These are phyloP conservation scores for Drosophila koepferae DNA, from an alignment of 2,888 invertebrate species.

Conservation along the genomic window DNA sequence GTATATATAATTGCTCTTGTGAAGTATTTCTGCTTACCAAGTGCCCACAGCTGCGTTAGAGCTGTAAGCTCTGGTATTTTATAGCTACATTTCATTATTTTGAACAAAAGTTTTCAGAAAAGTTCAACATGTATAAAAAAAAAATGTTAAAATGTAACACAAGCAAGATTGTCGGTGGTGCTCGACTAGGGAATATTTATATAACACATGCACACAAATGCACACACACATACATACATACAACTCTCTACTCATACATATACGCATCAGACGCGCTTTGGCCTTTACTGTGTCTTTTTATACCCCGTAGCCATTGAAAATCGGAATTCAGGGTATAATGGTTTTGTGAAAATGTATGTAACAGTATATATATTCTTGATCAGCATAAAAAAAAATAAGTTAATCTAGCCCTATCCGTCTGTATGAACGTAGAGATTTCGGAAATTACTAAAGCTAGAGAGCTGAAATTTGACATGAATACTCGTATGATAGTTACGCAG, in stretches of 20 bases:
- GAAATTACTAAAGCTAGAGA: no score
- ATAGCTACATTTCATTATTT: not conserved
- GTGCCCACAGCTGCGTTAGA: slow-evolving; percentile 13
- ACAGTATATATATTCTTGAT: no score
- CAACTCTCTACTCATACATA: no score
- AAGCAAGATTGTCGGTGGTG: not conserved
- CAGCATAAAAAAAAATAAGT: no score
- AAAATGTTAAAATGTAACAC: not conserved
- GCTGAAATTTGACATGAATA: no score
- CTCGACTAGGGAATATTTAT: not conserved
- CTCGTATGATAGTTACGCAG: no score
- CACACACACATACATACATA: not conserved
- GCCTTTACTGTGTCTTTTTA: not conserved
- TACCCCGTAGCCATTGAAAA: no score
- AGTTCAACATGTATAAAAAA: not conserved
- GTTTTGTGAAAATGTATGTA: no score
- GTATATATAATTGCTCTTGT: slow-evolving; percentile 28
- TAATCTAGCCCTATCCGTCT: no score
- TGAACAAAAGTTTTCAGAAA: not conserved
- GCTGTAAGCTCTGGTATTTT: slow-evolving; percentile 11
- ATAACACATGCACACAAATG: not conserved
- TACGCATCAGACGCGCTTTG: not conserved
- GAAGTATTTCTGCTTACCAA: slow-evolving; percentile 35
- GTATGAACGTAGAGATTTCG: no score
- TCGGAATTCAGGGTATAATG: no score